Evolutionary conservation across 2,113 vertebrate species (phyloP).

Genomic region (Bos taurus): ARS-UCD2.0 NC_037340.1:10599501-10600000

Average conservation of each 20-base stretch:
- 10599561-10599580: constrained; percentile 19
- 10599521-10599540: constrained; percentile 11
- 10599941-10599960: not conserved
- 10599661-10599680: not conserved
- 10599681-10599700: not conserved
- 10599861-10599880: not conserved
- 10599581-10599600: constrained; percentile 44
- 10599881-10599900: not conserved
- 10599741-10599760: too few species aligned
- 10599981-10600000: not conserved
- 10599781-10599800: not conserved
- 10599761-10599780: not conserved
- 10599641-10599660: not conserved
- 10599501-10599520: constrained; percentile 29
- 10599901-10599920: not conserved
- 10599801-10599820: not conserved
- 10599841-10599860: not conserved
- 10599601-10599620: not conserved
- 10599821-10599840: not conserved
- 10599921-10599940: not conserved
- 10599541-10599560: not conserved
- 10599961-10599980: not conserved
- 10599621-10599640: not conserved
- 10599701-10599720: not conserved
- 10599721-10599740: not conserved